A percentile compares a stretch with the other conserved stretches of the same genome.
phyloP scores from a whole-genome alignment of 2,888 invertebrate genomes.

The Leptarthrus brevirostris region DNA sequence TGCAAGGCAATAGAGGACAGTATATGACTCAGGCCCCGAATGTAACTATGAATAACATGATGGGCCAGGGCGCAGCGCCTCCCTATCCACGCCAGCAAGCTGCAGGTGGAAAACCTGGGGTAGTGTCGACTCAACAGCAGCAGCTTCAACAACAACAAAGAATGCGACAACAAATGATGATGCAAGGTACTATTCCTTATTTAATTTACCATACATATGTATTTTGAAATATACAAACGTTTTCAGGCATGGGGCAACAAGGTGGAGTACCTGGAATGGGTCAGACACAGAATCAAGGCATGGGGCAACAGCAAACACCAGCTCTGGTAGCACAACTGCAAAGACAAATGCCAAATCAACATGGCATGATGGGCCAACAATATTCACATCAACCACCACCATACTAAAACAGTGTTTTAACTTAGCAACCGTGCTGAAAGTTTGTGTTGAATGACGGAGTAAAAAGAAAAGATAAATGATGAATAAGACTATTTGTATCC shows the following conservation, averaged over 20 bases:
- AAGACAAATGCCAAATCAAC: conserved; percentile 69
- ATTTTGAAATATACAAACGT: no score
- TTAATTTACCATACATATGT: no score
- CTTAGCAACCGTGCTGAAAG: neutral
- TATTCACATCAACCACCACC: conserved; percentile 68
- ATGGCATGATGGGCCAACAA: conserved; percentile 64
- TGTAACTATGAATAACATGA: conserved; percentile 80
- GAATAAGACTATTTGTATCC: neutral
- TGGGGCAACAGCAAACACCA: conserved; percentile 71
- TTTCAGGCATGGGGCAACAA: conserved; percentile 63
- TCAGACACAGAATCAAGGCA: conserved; percentile 63
- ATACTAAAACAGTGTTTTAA: conserved; percentile 56
- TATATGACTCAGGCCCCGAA: conserved; percentile 78
- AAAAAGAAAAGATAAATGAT: neutral
- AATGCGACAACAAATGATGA: conserved; percentile 77
- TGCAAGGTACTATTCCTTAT: conserved; percentile 69
- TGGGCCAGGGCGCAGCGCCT: conserved; percentile 76
- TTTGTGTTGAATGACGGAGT: neutral
- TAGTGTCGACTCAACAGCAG: conserved; percentile 63
- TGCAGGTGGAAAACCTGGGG: conserved; percentile 63
- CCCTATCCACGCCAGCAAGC: conserved; percentile 76
- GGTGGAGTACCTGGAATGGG: conserved; percentile 61
- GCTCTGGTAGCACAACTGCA: conserved; percentile 76
- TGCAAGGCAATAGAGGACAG: conserved; percentile 64
- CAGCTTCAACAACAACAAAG: conserved; percentile 70